These are phyloP conservation scores for Drosophila dunni DNA, from an alignment of 1,140 invertebrate species.

Conservation along the genomic window DNA sequence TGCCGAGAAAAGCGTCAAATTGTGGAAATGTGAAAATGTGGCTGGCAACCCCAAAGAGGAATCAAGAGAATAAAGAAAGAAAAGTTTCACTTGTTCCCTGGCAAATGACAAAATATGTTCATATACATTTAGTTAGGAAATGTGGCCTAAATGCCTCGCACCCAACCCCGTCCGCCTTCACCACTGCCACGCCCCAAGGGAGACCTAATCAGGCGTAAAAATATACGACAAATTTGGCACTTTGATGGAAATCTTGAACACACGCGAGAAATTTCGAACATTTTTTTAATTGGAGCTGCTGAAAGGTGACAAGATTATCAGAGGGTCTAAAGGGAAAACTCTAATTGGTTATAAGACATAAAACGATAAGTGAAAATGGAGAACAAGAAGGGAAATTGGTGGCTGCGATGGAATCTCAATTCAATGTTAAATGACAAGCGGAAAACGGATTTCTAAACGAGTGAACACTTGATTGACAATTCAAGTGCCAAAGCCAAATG, in stretches of 20 bases:
- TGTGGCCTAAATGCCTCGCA: constrained; percentile 14
- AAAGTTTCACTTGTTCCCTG: constrained; percentile 4
- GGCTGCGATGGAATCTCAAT: constrained; percentile 25
- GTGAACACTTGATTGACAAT: constrained; percentile 67
- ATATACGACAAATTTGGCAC: constrained; percentile 56
- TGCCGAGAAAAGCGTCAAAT: constrained; percentile 18
- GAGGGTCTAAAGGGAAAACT: constrained; percentile 16
- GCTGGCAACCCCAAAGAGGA: background rate
- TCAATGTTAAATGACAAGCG: constrained; percentile 68
- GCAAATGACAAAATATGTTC: constrained; percentile 44
- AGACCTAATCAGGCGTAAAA: constrained; percentile 67
- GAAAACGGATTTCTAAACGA: constrained; percentile 78
- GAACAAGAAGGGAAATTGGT: background rate
- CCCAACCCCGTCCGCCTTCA: no score
- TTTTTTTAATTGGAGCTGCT: constrained; percentile 41
- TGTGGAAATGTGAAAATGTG: constrained; percentile 29
- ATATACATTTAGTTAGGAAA: constrained; percentile 30
- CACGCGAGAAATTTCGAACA: constrained; percentile 29
- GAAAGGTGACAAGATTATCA: constrained; percentile 33
- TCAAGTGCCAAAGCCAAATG: constrained; percentile 30
- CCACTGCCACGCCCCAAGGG: background rate
- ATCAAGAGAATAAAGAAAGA: background rate
- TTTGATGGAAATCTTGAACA: constrained; percentile 48
- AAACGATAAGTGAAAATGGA: background rate
- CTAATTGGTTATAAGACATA: constrained; percentile 43